Evolutionary conservation across 2,113 vertebrate species (phyloP), one percentile per base, ranked within the genome.

Genomic region (Cercopithecus mona): DNA sequence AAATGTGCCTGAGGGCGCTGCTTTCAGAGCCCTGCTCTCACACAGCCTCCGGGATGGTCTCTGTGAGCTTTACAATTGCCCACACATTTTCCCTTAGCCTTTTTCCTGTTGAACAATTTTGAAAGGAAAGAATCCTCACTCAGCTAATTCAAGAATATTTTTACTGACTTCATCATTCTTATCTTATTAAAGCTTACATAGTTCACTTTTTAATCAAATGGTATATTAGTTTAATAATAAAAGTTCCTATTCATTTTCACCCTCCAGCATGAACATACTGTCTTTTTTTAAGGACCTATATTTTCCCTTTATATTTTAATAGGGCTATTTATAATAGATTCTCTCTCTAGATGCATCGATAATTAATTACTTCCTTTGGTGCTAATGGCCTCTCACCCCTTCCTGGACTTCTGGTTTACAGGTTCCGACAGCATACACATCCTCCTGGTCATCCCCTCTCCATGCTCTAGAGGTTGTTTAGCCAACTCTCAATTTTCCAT

Each of bases 131-230:
- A 90, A 90, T 20, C 78, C 72, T 20, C 82, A 59, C 95, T 97
- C 96, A 97, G 95, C 92, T 82, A 85, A 92, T 96, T 78, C 59
- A 3, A 18, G 50, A 92, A 35, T 66, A 30, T 66, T 97, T 95
- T 81, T 78, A 93, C 86, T 0, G 13, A 78, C 92, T 86, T 93
- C 90, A 94, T 95, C 57, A 78, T 68, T 96, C 88, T 78, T 75
- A 64, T 76, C 43, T 61, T 82, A 61, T 40, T 96, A 92, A 90
- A 92, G 94, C 88, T 92, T 94, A 92, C 96, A 72, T 27, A n/a
- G 90, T 22, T 93, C 84, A 76, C 90, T 96, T 89, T 96, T 98
- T 95, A 93, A 97, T 96, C 90, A 96, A 95, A 96, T 30, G 81
- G 72, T 43, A 90, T 96, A 95, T 98, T 97, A 95, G 90, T 96